Conservation (phyloP, 92 coral and sea anemone genomes). For the Blastomussa wellsi region DNA sequence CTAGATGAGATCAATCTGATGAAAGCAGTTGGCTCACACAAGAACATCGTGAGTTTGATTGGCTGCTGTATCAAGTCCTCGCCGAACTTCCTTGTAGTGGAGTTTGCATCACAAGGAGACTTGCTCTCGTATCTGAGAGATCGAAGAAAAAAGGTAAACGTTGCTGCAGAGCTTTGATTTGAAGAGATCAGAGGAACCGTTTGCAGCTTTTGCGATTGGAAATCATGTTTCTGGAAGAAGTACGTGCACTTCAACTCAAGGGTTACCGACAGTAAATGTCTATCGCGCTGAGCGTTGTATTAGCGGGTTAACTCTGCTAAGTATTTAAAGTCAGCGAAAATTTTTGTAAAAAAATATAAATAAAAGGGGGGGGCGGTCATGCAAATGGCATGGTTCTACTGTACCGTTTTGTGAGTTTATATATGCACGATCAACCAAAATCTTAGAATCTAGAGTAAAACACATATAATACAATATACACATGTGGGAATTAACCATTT, state of each 20-base stretch:
- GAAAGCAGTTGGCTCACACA: slow-evolving; percentile 7
- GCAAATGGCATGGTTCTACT: too few species aligned
- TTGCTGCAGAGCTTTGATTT: background rate
- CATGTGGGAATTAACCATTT: background rate
- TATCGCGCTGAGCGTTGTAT: too few species aligned
- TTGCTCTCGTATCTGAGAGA: slow-evolving; percentile 9
- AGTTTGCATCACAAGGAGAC: slow-evolving; percentile 1
- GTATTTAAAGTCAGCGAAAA: too few species aligned
- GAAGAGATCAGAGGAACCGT: background rate
- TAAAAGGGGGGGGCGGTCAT: too few species aligned
- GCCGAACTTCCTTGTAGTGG: slow-evolving; percentile 4
- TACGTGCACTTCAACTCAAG: too few species aligned
- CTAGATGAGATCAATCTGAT: background rate
- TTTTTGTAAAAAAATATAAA: too few species aligned
- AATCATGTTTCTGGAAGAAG: too few species aligned
- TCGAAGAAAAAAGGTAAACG: background rate
- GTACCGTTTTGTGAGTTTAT: background rate
- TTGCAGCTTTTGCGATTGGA: too few species aligned
- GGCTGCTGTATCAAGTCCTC: slow-evolving; percentile 14
- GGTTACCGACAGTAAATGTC: too few species aligned
- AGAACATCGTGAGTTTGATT: slow-evolving; percentile 16
- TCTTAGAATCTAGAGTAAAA: background rate
- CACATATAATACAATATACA: background rate
- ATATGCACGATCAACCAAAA: background rate
- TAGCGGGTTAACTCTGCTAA: too few species aligned